These are phyloP conservation scores for Antennarius striatus DNA, from an alignment of 2,113 vertebrate species.

Conservation along the genomic window DNA sequence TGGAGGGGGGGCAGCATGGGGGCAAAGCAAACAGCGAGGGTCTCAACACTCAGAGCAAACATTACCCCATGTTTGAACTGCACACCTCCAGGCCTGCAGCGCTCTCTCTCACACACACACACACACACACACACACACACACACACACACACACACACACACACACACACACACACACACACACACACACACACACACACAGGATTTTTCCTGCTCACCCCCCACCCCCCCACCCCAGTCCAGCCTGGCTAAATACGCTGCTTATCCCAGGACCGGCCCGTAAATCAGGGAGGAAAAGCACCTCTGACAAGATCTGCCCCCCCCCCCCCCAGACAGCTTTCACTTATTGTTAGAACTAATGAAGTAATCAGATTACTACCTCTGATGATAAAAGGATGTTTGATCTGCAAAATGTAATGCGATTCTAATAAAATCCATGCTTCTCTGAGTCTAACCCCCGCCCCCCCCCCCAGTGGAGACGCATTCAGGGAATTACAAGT, in stretches of 20 bases:
- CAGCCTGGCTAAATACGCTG: constrained; percentile 68
- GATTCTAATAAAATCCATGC: constrained; percentile 39
- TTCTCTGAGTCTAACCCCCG: constrained; percentile 15
- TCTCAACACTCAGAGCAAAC: constrained; percentile 77
- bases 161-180: too few species aligned
- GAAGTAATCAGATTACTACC: constrained; percentile 4
- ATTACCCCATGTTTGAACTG: constrained; percentile 80
- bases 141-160: too few species aligned
- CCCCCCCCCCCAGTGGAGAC: neutral
- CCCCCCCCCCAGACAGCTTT: constrained; percentile 47
- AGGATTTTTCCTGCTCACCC: constrained; percentile 61
- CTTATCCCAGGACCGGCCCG: constrained; percentile 67
- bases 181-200: constrained; percentile 50
- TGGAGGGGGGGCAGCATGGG: constrained; percentile 44
- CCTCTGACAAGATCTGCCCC: constrained; percentile 70
- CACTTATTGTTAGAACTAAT: neutral
- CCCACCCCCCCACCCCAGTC: constrained; percentile 54
- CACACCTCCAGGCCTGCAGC: constrained; percentile 68
- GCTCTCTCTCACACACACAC: constrained; percentile 46
- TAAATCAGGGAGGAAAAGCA: constrained; percentile 74
- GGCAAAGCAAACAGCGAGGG: constrained; percentile 75
- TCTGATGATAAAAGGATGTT: constrained; percentile 25
- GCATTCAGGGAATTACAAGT: constrained; percentile 16
- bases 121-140: too few species aligned
- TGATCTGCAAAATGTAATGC: constrained; percentile 22